Evolutionary conservation across 2,888 invertebrate genomes (phyloP), one percentile per base, ranked within the genome.

Genomic region (Myathropa florea): DNA sequence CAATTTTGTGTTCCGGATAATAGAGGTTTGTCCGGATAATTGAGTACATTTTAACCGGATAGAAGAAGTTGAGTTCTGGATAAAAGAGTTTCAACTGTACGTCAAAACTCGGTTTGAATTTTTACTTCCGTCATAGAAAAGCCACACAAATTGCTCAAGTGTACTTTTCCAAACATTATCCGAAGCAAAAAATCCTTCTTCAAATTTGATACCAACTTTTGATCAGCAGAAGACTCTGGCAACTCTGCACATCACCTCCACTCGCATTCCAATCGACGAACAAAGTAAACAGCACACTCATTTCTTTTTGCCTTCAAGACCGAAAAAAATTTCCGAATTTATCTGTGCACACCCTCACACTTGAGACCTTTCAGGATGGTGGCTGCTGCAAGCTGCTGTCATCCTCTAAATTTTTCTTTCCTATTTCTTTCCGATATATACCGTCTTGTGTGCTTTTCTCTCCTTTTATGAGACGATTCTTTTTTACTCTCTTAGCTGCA

Each of bases 311-410:
- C 33, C 33, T 70, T 75, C 39, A 39, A 68, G 70, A 75, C 75
- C 75, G 59, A 75, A 81, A 81, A 46, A 81, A 81, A 75, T 68
- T 3, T 81, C 81, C 68, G 68, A 81, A 81, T 68, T 75, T 81
- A 70, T 81, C 68, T 53, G 53, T 60, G 21, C 61, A 23, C 59
- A 30, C 55, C 70, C 46, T 18, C 46, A n/a, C 46, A 46, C 46
- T 46, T n/a, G 6, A 6, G 46, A 3, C 18, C 2, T 6, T 46
- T 46, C 6, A 46, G 18, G 26, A 46, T 24, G n/a, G 23, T 28
- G 2, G 12, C 60, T 12, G 14, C 23, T 21, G 12, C 46, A 55
- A 36, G 4, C 36, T 53, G 26, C 28, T 55, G 67, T 39, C 68
- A 70, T 59, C 55, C 64, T 36, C 36, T 24, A 36, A 67, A 30